Evolutionary conservation across 2,888 invertebrate species (phyloP), one percentile per base, ranked within the genome.

Genomic region (Phengaris alcon): DNA sequence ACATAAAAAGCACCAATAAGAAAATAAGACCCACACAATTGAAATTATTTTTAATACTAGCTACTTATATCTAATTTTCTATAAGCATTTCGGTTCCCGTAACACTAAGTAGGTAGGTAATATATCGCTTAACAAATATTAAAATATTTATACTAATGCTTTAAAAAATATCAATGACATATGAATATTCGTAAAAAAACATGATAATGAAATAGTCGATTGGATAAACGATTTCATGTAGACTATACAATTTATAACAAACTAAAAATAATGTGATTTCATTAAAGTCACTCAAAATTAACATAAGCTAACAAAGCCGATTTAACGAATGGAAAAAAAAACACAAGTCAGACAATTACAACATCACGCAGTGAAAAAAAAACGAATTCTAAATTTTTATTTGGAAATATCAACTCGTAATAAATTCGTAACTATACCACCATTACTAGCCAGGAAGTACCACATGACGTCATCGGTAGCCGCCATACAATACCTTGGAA

Each of bases 171-270:
- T 64, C 6, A 64, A 44, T 64, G 64, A 64, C 44, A 12, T 6
- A 35, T 44, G 64, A 64, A 64, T 13, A 35, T 64, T 35, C 5
- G 64, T 64, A 64, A 64, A 64, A 64, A 2, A 64, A 64, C 64
- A 64, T 64, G 35, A 35, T 35, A 44, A 13, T 64, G 64, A 64
- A 64, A 64, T 44, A 10, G 35, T 64, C 35, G 35, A 64, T 5
- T 35, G 35, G 35, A 44, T 64, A 35, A 10, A 64, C 64, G 64
- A 44, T 44, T 64, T 44, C 35, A 64, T 64, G 44, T 64, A 64
- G 64, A 64, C 64, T 64, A 64, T 64, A 64, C 35, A 64, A 35
- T 44, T 64, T 44, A 64, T 64, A 64, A 64, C 64, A 64, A 13
- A 64, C 35, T 64, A 12, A 64, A 64, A 44, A 64, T 35, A 52